Conservation (phyloP, 2,113 vertebrate species). For the Odobenus rosmarus region DNA sequence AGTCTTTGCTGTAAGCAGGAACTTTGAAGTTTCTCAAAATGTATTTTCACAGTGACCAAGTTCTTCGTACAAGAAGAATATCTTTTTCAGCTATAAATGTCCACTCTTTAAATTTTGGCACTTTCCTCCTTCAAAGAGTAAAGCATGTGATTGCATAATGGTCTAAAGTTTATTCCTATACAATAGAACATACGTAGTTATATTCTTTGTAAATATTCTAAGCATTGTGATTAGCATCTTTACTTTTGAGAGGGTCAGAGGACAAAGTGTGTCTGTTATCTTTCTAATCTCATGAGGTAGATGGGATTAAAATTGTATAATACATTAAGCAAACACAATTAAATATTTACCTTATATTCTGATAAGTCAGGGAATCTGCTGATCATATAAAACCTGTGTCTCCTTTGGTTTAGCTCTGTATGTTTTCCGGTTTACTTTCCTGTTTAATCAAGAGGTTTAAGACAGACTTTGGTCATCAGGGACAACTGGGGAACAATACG, state of each 20-base stretch:
- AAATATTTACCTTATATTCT: conserved; percentile 46
- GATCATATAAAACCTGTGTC: background rate
- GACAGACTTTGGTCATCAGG: background rate
- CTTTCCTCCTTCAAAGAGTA: background rate
- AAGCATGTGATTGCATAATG: background rate
- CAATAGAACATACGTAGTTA: background rate
- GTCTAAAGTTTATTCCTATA: background rate
- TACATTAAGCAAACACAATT: conserved; percentile 13
- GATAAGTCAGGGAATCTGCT: conserved; percentile 44
- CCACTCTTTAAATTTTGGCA: background rate
- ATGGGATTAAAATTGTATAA: conserved; percentile 8
- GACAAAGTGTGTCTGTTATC: background rate
- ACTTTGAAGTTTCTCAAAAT: background rate
- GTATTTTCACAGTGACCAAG: background rate
- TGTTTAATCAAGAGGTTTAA: conserved; percentile 69
- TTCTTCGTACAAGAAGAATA: conserved; percentile 10
- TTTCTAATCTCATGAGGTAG: conserved; percentile 20
- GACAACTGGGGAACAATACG: conserved; percentile 68
- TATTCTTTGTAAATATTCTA: background rate
- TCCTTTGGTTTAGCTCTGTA: conserved; percentile 26
- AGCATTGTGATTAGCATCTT: conserved; percentile 34
- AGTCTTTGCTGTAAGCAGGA: background rate
- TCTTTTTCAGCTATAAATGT: background rate
- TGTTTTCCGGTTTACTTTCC: conserved; percentile 64
- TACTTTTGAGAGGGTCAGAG: background rate